Evolutionary conservation across 2,888 invertebrate genomes (phyloP), one percentile per base, ranked within the genome.

Genomic region (Boloria selene): DNA sequence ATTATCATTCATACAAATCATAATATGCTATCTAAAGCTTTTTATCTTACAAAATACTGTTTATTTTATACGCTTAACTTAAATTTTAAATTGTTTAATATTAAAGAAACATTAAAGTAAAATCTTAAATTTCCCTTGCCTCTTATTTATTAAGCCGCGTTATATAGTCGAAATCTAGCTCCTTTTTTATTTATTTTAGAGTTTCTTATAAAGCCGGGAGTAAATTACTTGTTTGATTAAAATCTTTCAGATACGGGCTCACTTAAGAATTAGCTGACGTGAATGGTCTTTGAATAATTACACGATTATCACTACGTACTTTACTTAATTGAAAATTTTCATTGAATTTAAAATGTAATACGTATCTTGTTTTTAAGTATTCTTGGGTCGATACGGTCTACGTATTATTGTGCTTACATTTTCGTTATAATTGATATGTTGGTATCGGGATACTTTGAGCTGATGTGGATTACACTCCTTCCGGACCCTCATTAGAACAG

Each of bases 401-500:
- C 14, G 18, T 44, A 2, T 44, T 22, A 22, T 45, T 45, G n/a
- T 6, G 49, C 13, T 47, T 17, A 49, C 17, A 59, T 59, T 59
- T 49, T 26, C 13, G 13, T 17, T 59, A 59, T 49, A 59, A 59
- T 31, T 49, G 17, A 59, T 38, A 49, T 59, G 31, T 59, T 59
- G 6, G 31, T 59, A 59, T 59, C 13, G 16, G 49, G 31, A 59
- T 49, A 49, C 38, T 59, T 38, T 16, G 18, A 45, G 47, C 47
- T 59, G 59, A 59, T 47, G 31, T 59, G 59, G 49, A 59, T 59
- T 47, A 59, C 16, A 49, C 31, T 58, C 49, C 49, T 31, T 58
- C 16, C 31, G 58, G 22, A 58, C 16, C 31, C 59, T 59, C 59
- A 59, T 59, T 59, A 59, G 49, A 59, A 49, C 59, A 49, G 49